These are phyloP conservation scores for Cranoglanis bouderius DNA, from an alignment of 2,113 vertebrate genomes.

Conservation along the genomic window DNA sequence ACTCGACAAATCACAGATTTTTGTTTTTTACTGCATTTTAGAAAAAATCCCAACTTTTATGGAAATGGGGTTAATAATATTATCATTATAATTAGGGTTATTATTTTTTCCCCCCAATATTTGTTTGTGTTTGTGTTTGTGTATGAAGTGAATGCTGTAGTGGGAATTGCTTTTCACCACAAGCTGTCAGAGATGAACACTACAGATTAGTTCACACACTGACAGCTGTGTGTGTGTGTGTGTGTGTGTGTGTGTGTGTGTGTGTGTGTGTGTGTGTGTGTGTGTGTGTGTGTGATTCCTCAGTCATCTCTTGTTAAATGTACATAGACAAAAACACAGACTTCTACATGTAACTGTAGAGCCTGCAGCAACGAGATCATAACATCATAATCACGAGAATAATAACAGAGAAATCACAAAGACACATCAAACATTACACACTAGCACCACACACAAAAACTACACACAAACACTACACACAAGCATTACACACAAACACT, in stretches of 20 bases:
- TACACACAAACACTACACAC: too few relatives aligned
- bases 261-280: not conserved
- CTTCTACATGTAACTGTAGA: not conserved
- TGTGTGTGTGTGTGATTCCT: not conserved
- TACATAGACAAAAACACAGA: not conserved
- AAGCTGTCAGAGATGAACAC: not conserved
- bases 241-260: not conserved
- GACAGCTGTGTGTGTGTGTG: not conserved
- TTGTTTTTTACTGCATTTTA: too few relatives aligned
- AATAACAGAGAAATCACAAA: not conserved
- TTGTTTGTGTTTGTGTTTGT: not conserved
- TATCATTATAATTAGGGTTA: too few relatives aligned
- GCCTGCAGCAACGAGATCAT: not conserved
- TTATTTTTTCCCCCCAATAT: too few relatives aligned
- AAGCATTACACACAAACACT: not conserved
- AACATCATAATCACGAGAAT: too few relatives aligned
- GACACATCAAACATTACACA: not conserved
- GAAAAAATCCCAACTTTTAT: too few relatives aligned
- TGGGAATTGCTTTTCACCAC: constrained; percentile 1
- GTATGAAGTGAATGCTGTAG: not conserved
- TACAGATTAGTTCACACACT: not conserved
- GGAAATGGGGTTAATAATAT: too few relatives aligned
- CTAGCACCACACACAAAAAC: not conserved
- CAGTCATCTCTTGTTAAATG: not conserved
- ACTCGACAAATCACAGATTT: too few relatives aligned